Conservation (phyloP, 2,797 vertebrate genomes). For the Acanthis flammea region DNA sequence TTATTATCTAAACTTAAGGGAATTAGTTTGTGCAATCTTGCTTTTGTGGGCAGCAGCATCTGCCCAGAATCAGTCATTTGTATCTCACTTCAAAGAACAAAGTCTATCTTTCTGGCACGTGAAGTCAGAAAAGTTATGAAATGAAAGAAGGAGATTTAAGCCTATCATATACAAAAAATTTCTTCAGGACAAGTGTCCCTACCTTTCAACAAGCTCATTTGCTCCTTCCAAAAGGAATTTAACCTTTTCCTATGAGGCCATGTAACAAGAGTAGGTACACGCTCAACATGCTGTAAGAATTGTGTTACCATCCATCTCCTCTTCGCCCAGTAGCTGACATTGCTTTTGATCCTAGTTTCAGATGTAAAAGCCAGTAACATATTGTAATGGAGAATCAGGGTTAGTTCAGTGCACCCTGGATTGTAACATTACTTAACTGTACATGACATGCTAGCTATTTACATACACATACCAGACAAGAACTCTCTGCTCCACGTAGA, state of each 20-base stretch:
- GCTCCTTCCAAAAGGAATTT: conserved; percentile 69
- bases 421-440: conserved; percentile 58
- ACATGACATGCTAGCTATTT: conserved; percentile 54
- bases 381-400: conserved; percentile 70
- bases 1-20: conserved; percentile 34
- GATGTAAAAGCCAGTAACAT: conserved; percentile 69
- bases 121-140: conserved; percentile 49
- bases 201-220: conserved; percentile 69
- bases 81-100: conserved; percentile 36
- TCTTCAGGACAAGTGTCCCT: conserved; percentile 64
- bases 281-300: conserved; percentile 71
- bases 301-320: conserved; percentile 71
- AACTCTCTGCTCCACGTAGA: neutral
- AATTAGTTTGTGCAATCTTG: conserved; percentile 24
- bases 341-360: conserved; percentile 70
- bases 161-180: conserved; percentile 52
- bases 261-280: conserved; percentile 69
- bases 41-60: neutral
- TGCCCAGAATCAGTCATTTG: conserved; percentile 22
- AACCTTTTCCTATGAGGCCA: conserved; percentile 70
- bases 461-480: conserved; percentile 48
- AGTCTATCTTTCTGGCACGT: conserved; percentile 7
- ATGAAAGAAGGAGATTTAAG: conserved; percentile 60
- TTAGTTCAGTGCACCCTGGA: conserved; percentile 67
- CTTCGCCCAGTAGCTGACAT: conserved; percentile 68